Evolutionary conservation across 2,888 invertebrate species (phyloP).

Genomic region (Caradrina clavipalpis): DNA sequence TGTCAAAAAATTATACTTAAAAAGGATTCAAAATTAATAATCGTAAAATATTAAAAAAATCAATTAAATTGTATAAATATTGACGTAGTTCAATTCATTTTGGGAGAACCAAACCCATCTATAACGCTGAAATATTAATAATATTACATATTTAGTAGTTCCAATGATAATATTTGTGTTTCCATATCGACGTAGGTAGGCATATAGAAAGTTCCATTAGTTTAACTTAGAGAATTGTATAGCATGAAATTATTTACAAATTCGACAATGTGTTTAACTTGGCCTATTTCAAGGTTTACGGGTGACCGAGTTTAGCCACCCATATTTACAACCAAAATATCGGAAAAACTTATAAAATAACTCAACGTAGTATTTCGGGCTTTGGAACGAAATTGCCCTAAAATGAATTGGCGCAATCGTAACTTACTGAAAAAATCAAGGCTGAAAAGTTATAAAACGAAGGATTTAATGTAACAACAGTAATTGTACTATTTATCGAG

Average conservation of each 20-base stretch:
- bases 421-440: constrained; percentile 28
- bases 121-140: too few species aligned
- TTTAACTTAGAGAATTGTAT: too few species aligned
- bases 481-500: constrained; percentile 20
- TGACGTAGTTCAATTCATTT: too few species aligned
- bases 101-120: too few species aligned
- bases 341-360: constrained; percentile 18
- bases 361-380: constrained; percentile 16
- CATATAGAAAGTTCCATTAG: too few species aligned
- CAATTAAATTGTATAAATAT: too few species aligned
- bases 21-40: too few species aligned
- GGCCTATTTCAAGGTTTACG: not conserved
- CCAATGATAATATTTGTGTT: too few species aligned
- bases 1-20: too few species aligned
- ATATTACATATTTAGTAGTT: too few species aligned
- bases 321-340: constrained; percentile 5
- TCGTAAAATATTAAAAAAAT: too few species aligned
- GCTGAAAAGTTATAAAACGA: constrained; percentile 28
- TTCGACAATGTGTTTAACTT: not conserved
- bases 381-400: constrained; percentile 13
- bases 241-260: not conserved
- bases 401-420: constrained; percentile 25
- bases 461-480: constrained; percentile 11
- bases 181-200: too few species aligned
- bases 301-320: not conserved